These are phyloP conservation scores for Cryptotis parvus DNA, from an alignment of 2,113 vertebrate species.

Conservation along the genomic window DNA sequence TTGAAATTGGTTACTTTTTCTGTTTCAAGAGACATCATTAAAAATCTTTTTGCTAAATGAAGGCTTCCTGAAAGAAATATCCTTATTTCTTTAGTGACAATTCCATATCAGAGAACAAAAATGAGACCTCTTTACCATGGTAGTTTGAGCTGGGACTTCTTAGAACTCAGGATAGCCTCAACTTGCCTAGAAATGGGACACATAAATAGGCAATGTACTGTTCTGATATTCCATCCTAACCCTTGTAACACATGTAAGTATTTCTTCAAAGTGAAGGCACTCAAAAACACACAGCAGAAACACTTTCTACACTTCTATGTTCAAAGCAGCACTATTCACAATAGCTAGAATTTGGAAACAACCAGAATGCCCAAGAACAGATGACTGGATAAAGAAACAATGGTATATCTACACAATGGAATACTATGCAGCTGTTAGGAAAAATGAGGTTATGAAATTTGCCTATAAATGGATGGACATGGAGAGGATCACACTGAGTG, in stretches of 20 bases:
- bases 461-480: too few species aligned
- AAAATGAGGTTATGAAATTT: too few species aligned
- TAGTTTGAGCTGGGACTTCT: neutral
- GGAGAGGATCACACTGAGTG: too few species aligned
- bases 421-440: too few species aligned
- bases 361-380: too few species aligned
- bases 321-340: too few species aligned
- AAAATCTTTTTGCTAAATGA: neutral
- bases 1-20: neutral
- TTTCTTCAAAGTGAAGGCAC: slow-evolving; percentile 25
- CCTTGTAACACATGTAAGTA: neutral
- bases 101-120: neutral
- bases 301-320: too few species aligned
- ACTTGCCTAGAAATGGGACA: neutral
- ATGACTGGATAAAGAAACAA: too few species aligned
- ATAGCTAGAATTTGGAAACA: too few species aligned
- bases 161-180: neutral
- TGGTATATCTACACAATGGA: too few species aligned
- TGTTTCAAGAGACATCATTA: slow-evolving; percentile 55
- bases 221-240: neutral
- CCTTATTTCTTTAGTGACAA: neutral
- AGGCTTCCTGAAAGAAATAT: slow-evolving; percentile 12
- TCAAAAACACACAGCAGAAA: too few species aligned
- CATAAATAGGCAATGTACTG: neutral
- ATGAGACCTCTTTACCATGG: neutral